These are phyloP conservation scores for Oceanites oceanicus DNA, from an alignment of 2,113 vertebrate species.

Conservation along the genomic window DNA sequence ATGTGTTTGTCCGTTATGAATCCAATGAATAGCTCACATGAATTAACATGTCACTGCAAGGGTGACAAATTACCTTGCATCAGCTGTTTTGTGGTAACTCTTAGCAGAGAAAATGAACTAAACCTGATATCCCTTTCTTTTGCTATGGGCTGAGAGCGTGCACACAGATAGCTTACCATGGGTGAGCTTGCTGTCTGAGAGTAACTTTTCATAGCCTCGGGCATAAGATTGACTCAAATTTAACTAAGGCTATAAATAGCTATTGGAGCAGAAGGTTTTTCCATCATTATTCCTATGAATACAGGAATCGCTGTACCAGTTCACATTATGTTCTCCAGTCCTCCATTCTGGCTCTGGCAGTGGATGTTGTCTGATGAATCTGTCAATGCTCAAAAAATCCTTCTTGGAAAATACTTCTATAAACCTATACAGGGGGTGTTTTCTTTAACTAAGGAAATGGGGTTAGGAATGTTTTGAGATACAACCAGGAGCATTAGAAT, in stretches of 20 bases:
- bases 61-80: neutral
- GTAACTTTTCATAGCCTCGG: neutral
- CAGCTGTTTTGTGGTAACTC: neutral
- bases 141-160: neutral
- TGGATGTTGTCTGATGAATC: neutral
- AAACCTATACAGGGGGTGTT: neutral
- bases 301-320: neutral
- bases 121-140: neutral
- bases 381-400: neutral
- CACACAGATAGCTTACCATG: neutral
- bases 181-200: neutral
- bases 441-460: neutral
- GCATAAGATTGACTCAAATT: neutral
- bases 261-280: neutral
- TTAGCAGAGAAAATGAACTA: neutral
- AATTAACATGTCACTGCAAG: neutral
- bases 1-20: neutral
- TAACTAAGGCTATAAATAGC: neutral
- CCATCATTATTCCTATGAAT: neutral
- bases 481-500: neutral
- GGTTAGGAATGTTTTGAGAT: neutral
- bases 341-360: neutral
- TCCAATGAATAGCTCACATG: neutral
- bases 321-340: neutral
- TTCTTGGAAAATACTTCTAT: neutral